These are phyloP conservation scores for Zingel zingel DNA, from an alignment of 2,113 vertebrate genomes.

Conservation along the genomic window DNA sequence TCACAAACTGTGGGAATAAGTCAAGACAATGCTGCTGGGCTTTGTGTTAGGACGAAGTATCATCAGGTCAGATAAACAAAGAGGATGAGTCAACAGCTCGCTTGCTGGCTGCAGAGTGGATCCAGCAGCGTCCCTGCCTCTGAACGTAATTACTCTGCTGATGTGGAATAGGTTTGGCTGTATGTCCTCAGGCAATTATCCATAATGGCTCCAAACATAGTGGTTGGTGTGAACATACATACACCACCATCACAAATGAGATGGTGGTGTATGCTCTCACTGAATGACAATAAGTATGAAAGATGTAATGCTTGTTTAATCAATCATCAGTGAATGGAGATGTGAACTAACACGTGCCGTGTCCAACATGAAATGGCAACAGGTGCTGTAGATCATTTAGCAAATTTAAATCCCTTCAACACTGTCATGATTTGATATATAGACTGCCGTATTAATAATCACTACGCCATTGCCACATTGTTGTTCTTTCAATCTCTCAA, in stretches of 20 bases:
- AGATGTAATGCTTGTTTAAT: conserved; percentile 21
- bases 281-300: conserved; percentile 33
- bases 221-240: too few relatives aligned
- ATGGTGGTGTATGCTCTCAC: neutral
- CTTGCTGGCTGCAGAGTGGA: neutral
- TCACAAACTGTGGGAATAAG: neutral
- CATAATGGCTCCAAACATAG: conserved; percentile 1
- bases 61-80: conserved; percentile 28
- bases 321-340: neutral
- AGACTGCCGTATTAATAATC: conserved; percentile 1
- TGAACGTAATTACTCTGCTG: conserved; percentile 7
- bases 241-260: too few relatives aligned
- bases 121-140: neutral
- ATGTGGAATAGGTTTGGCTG: neutral
- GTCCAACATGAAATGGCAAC: neutral
- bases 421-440: neutral
- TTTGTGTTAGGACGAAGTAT: conserved; percentile 7
- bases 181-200: conserved; percentile 4
- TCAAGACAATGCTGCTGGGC: neutral
- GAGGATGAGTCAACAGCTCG: conserved; percentile 30
- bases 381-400: neutral
- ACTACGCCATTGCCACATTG: neutral
- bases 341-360: neutral
- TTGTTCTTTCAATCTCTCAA: neutral
- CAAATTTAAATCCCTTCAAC: neutral